Percentiles rank a stretch among this genome's conserved stretches.
These are phyloP conservation scores for Spodoptera frugiperda DNA, from an alignment of 1,140 invertebrate species.

Conservation along the genomic window DNA sequence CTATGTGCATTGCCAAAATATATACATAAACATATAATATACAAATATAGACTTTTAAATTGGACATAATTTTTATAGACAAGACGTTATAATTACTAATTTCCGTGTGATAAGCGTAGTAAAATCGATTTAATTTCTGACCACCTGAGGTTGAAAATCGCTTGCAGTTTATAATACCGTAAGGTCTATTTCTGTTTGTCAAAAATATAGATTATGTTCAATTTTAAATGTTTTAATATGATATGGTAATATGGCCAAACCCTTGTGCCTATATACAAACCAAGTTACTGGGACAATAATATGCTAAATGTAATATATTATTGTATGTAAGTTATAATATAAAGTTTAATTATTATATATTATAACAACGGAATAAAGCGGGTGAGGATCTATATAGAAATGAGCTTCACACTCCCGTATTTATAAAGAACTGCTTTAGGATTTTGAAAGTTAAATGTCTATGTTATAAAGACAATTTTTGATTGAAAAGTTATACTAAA, in stretches of 20 bases:
- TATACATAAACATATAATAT: conserved; percentile 10
- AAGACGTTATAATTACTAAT: too few species aligned
- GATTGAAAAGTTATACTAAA: too few species aligned
- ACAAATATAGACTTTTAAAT: conserved; percentile 1
- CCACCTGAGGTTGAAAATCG: too few species aligned
- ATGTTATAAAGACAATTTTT: too few species aligned
- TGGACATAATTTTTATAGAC: not conserved
- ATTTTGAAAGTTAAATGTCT: too few species aligned
- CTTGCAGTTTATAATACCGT: too few species aligned
- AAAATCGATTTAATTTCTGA: too few species aligned
- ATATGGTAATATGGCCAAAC: conserved; percentile 9
- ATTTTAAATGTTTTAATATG: not conserved
- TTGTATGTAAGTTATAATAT: conserved; percentile 6
- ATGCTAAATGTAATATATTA: conserved; percentile 13
- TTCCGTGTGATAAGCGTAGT: too few species aligned
- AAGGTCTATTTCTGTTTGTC: too few species aligned
- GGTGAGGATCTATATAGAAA: conserved; percentile 36
- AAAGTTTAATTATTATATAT: too few species aligned
- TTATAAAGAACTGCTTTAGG: not conserved
- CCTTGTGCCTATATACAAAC: conserved; percentile 28
- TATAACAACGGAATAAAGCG: conserved; percentile 39
- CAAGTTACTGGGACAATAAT: conserved; percentile 41
- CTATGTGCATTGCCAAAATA: conserved; percentile 36
- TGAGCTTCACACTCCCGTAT: not conserved
- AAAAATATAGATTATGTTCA: not conserved